Conservation (phyloP, 2,113 vertebrate genomes). For the Calidris pygmaea region DNA sequence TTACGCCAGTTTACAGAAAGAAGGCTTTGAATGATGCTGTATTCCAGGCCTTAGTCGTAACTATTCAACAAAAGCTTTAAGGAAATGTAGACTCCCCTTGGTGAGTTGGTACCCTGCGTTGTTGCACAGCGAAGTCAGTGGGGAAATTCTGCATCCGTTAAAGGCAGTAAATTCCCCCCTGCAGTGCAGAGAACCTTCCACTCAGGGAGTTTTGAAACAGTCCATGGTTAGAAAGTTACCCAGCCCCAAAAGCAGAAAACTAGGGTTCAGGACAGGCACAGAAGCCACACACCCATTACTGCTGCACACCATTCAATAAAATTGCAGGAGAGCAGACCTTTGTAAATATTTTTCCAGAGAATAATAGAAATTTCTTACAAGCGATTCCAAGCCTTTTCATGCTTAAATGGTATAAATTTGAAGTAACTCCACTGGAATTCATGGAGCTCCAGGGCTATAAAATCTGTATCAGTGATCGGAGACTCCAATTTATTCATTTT, state of each 20-base stretch:
- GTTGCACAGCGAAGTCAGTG: not conserved
- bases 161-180: not conserved
- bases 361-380: not conserved
- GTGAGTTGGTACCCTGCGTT: not conserved
- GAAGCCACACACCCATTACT: not conserved
- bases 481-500: not conserved
- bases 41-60: not conserved
- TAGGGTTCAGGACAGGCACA: not conserved
- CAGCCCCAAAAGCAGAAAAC: not conserved
- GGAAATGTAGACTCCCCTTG: not conserved
- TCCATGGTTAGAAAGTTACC: not conserved
- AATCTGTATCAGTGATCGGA: not conserved
- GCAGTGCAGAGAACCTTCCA: not conserved
- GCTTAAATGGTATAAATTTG: not conserved
- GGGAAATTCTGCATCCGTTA: not conserved
- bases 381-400: not conserved
- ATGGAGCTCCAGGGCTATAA: not conserved
- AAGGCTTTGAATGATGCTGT: not conserved
- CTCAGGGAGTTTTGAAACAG: not conserved
- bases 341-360: conserved; percentile 15
- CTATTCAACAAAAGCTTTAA: not conserved
- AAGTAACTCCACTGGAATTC: not conserved
- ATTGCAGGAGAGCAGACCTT: not conserved
- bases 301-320: not conserved
- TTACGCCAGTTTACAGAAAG: not conserved